Conservation (phyloP, 2,888 invertebrate genomes). For the Diploptera punctata region DNA sequence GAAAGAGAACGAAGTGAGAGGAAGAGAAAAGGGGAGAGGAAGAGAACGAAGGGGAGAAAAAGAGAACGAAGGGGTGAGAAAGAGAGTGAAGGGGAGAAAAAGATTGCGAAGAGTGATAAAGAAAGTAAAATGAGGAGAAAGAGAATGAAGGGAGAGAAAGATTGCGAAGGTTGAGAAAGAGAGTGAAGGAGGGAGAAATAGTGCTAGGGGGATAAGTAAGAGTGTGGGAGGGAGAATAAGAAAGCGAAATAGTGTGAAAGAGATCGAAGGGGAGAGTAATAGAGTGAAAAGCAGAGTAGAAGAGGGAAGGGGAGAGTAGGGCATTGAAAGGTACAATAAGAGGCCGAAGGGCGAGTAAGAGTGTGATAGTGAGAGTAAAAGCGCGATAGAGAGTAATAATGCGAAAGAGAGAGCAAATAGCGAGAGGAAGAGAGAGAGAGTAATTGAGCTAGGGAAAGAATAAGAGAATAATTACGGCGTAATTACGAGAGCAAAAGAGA, state of each 20-base stretch:
- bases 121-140: neutral
- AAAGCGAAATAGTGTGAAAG: neutral
- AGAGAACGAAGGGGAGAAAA: neutral
- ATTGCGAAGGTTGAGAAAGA: neutral
- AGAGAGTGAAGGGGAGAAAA: neutral
- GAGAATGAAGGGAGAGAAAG: neutral
- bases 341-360: no score
- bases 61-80: neutral
- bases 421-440: no score
- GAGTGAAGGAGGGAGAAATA: neutral
- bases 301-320: neutral
- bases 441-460: no score
- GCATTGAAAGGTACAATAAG: conserved; percentile 18
- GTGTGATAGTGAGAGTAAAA: no score
- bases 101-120: neutral
- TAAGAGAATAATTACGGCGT: no score
- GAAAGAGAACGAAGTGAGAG: neutral
- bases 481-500: no score
- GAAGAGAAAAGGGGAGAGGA: neutral
- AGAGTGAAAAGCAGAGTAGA: neutral
- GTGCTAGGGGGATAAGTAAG: no score
- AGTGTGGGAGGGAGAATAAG: neutral
- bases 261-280: neutral
- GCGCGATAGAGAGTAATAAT: no score
- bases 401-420: no score